phyloP scores from a whole-genome alignment of 64 coral and sea anemone species.

The Pocillopora verrucosa region DNA sequence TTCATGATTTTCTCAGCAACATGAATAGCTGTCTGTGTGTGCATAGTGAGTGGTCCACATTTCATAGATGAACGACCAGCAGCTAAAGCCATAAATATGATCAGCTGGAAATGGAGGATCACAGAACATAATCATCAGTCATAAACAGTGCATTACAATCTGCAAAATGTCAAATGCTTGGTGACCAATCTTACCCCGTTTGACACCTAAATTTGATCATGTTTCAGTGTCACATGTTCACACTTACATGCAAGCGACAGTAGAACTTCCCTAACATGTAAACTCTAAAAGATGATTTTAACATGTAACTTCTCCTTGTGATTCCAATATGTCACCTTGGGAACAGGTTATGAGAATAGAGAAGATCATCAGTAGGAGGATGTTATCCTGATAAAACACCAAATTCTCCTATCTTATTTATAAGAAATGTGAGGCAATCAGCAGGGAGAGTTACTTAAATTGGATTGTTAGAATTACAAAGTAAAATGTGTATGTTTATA shows the following conservation, averaged over 20 bases:
- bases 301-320: no score
- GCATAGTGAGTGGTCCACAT: slow-evolving; percentile 93
- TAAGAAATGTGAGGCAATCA: not conserved
- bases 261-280: no score
- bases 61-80: slow-evolving; percentile 79
- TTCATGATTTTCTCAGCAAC: slow-evolving; percentile 92
- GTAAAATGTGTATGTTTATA: not conserved
- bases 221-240: no score
- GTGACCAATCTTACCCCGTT: no score
- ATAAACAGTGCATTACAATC: not conserved
- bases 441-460: not conserved
- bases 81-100: slow-evolving; percentile 95
- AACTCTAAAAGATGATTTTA: no score
- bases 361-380: not conserved
- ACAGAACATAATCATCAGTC: not conserved
- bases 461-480: not conserved
- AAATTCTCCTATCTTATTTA: not conserved
- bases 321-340: no score
- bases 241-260: no score
- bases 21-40: slow-evolving; percentile 95
- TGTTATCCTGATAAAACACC: not conserved
- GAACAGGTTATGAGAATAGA: no score
- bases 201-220: no score
- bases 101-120: slow-evolving; percentile 50
- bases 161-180: not conserved